phyloP scores from a whole-genome alignment of 2,888 invertebrate species.

The Mythimna albipuncta region DNA sequence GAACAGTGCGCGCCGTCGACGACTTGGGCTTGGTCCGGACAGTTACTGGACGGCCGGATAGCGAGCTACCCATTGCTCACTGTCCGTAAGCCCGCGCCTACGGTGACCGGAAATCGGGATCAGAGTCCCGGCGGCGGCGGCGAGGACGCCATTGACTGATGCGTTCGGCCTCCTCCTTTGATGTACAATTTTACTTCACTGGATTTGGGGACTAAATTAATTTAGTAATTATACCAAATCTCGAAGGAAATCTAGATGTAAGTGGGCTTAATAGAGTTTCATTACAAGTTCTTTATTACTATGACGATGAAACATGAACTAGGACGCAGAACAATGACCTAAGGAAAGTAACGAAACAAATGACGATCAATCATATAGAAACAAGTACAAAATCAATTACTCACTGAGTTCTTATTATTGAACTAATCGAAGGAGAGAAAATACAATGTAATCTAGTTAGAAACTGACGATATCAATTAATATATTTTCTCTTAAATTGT shows the following conservation, averaged over 20 bases:
- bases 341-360: not conserved
- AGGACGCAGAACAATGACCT: not conserved
- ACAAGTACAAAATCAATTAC: constrained; percentile 10
- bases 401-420: constrained; percentile 1
- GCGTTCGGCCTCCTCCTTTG: too few species aligned
- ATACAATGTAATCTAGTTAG: not conserved
- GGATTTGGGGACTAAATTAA: too few species aligned
- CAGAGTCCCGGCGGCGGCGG: too few species aligned
- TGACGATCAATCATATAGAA: constrained; percentile 14
- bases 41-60: too few species aligned
- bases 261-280: not conserved
- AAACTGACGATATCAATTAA: not conserved
- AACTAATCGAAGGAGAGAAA: not conserved
- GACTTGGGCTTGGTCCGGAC: too few species aligned
- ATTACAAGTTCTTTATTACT: not conserved
- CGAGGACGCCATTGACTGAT: too few species aligned
- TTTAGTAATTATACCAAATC: not conserved
- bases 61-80: too few species aligned
- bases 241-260: not conserved
- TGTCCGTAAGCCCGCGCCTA: too few species aligned
- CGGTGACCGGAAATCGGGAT: too few species aligned
- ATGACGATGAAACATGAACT: not conserved
- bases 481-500: not conserved
- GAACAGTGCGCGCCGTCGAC: too few species aligned
- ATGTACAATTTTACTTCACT: too few species aligned